phyloP scores from a whole-genome alignment of 2,888 invertebrate species.

The Drymonia ruficornis region DNA sequence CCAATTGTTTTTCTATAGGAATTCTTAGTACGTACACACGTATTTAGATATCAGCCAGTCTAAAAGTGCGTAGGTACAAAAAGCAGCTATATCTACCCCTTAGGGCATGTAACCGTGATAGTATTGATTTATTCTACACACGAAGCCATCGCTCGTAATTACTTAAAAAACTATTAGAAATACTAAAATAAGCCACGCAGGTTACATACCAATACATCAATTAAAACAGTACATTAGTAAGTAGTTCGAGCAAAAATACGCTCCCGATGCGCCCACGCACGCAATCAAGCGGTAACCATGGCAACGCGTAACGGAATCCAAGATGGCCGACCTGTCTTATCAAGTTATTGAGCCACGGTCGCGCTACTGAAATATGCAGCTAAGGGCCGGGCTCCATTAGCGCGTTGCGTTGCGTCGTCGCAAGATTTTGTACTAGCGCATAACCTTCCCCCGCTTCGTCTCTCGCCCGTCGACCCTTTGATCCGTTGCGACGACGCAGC shows the following conservation, averaged over 20 bases:
- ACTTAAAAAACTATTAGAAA: constrained; percentile 19
- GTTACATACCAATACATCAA: constrained; percentile 32
- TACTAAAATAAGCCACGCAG: constrained; percentile 23
- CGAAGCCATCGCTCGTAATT: neutral
- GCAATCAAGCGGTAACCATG: constrained; percentile 66
- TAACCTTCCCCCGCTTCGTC: too few relatives aligned
- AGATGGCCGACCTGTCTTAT: constrained; percentile 67
- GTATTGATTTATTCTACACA: neutral
- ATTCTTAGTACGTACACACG: too few relatives aligned
- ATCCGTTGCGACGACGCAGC: too few relatives aligned
- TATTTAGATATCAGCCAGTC: too few relatives aligned
- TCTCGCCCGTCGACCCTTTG: too few relatives aligned
- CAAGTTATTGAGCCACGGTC: constrained; percentile 55
- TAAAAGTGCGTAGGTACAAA: too few relatives aligned
- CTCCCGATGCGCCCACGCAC: constrained; percentile 56
- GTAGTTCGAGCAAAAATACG: constrained; percentile 34
- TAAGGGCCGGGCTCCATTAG: too few relatives aligned
- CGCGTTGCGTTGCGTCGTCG: too few relatives aligned
- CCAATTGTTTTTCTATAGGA: too few relatives aligned
- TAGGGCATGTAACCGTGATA: too few relatives aligned
- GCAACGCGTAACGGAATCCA: constrained; percentile 65
- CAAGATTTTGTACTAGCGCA: too few relatives aligned
- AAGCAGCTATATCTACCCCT: too few relatives aligned
- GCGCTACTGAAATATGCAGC: constrained; percentile 42
- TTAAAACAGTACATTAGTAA: constrained; percentile 39